Conservation (phyloP, 2,113 vertebrate genomes). For the Bolborhynchus lineola region DNA sequence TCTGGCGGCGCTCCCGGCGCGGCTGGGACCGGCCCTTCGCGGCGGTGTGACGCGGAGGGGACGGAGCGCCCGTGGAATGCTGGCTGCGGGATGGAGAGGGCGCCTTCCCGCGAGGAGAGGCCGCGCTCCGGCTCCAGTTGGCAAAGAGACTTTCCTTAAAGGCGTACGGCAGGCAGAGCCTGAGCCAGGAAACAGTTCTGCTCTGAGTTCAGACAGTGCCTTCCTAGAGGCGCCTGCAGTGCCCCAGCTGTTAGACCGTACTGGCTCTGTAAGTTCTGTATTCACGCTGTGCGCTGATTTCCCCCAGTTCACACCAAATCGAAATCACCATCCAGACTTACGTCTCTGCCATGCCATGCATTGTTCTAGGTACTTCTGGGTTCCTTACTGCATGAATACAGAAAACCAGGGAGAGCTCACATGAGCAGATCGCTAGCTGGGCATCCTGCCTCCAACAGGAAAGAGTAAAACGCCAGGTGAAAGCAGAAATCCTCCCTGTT, state of each 20-base stretch:
- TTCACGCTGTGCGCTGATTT: background rate
- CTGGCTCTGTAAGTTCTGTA: background rate
- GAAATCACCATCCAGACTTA: background rate
- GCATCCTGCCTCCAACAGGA: background rate
- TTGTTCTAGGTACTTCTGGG: background rate
- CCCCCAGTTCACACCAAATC: background rate
- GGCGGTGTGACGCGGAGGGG: background rate
- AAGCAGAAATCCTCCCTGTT: background rate
- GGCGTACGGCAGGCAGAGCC: background rate
- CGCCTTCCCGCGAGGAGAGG: background rate
- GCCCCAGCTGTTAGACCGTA: background rate
- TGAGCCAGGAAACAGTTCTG: background rate
- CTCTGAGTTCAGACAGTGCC: background rate
- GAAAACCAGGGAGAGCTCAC: background rate
- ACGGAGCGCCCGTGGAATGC: background rate
- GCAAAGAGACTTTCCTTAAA: background rate
- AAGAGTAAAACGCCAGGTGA: background rate
- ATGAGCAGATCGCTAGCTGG: background rate
- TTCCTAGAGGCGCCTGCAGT: background rate
- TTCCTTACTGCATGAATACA: background rate
- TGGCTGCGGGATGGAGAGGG: background rate
- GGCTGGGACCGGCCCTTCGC: background rate
- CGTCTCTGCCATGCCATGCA: fast-evolving
- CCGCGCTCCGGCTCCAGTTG: background rate
- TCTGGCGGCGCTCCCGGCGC: no score